Evolutionary conservation across 2,888 invertebrate species (phyloP), one percentile per base, ranked within the genome.

Genomic region (Caenorhabditis doughertyi): DNA sequence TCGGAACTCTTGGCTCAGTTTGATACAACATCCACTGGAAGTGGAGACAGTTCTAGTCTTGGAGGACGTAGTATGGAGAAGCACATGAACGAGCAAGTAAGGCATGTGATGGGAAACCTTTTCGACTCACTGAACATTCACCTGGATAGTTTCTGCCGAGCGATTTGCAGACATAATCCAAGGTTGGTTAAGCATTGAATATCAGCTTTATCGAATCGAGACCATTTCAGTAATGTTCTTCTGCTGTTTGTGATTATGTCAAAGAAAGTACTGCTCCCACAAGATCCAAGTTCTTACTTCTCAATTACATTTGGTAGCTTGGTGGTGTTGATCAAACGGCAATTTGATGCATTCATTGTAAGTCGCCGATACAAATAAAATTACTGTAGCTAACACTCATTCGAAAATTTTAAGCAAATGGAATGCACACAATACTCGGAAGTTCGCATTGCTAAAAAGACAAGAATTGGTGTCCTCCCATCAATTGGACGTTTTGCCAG

Each of bases 181-280:
- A 85, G 84, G 86, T 82, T 18, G 47, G 29, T 16, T 11, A 13
- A 42, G 42, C 4, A 18, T 3, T 18, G 8, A n/a, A 4, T 1
- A 47, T 47, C 8, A 13, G 18, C 4, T 18, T 18, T 18, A 3
- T 47, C 16, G 32, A 32, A 32, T 9, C 4, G 42, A 13, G 27
- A 21, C 18, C 3, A 56, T 72, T 72, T 27, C 35, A 97, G 97
- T 93, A 97, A 97, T 92, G 96, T 96, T 68, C 95, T 98, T 94
- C 96, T 96, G 89, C 95, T 97, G 83, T 94, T 98, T 91, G 97
- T 97, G 16, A 94, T 96, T 87, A 94, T 97, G 90, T 96, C 96
- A 85, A 95, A 96, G 91, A 97, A 98, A 92, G 85, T 87, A 1
- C 67, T 88, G 35, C 58, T 96, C 32, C 95, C 96, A 0, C 95